Evolutionary conservation across 1,140 invertebrate genomes (phyloP), one percentile per base, ranked within the genome.

Genomic region (Trachymyrmex septentrionalis): DNA sequence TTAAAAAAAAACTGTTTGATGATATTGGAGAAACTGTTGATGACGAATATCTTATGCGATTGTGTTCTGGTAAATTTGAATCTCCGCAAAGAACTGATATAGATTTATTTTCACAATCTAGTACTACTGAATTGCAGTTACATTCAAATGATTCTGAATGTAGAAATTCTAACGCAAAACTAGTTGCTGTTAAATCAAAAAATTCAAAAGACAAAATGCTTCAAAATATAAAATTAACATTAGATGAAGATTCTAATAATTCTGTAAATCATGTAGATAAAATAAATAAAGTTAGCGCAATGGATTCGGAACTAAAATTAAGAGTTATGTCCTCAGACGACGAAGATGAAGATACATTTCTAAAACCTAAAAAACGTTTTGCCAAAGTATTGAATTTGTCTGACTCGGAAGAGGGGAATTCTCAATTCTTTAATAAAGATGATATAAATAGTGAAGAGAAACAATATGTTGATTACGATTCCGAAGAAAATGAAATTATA

Each of bases 401-500:
- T 80, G 93, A 93, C 5, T 94, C 95, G 38, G 94, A 95, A 69
- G 93, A 94, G 81, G 92, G 94, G n/a, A 91, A 94, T 50, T 90
- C 71, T n/a, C 19, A 69, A 86, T 85, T 77, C 10, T 91, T 92
- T 6, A 89, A 92, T 4, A 92, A 95, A 48, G 81, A 87, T 27
- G 88, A 94, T 6, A 93, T 94, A 0, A 93, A 94, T 73, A 87
- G 93, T 21, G 94, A 96, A 85, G 94, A 96, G n/a, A 93, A 96
- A 69, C 93, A 95, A 87, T 94, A 96, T 77, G 94, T 97, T 16
- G 96, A 96, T 88, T 97, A 97, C 93, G 97, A 98, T 94, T 97
- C 97, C 0, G 97, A 97, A 92, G 97, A 98, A 92, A 97, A 98
- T 94, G 97, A 97, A 95, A 96, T 97, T 87, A 92, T 94, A 59